Percentiles rank a stretch among this genome's conserved stretches.
phyloP scores from a whole-genome alignment of 30 jellyfish, hydroid and myxozoan genomes.

The Aurelia sp. region DNA sequence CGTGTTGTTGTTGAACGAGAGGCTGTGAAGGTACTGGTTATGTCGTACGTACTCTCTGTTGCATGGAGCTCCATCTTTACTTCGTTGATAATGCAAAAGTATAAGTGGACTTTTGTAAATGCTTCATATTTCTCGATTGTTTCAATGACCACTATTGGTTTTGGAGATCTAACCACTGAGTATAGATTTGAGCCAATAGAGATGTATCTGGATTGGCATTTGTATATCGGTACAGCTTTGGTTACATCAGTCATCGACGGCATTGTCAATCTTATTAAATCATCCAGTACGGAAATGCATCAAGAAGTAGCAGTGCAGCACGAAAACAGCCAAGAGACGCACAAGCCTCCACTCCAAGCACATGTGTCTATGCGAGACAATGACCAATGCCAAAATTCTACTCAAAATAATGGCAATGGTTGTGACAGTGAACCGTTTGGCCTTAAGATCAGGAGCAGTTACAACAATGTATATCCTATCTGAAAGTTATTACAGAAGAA shows the following conservation, averaged over 20 bases:
- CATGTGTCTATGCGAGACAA: too few relatives aligned
- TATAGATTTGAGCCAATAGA: neutral
- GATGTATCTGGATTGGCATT: conserved; percentile 9
- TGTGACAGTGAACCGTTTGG: too few relatives aligned
- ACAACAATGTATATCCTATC: too few relatives aligned
- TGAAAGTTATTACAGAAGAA: too few relatives aligned
- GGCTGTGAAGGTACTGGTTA: conserved; percentile 7
- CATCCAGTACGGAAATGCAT: neutral
- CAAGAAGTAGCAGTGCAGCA: neutral
- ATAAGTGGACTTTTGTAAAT: conserved; percentile 1
- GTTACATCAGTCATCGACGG: conserved; percentile 28
- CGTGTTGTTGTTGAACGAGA: neutral
- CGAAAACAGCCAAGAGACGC: too few relatives aligned
- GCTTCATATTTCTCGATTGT: conserved; percentile 35
- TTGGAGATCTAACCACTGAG: conserved; percentile 34
- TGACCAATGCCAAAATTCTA: too few relatives aligned
- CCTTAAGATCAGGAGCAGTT: too few relatives aligned
- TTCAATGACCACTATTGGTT: conserved; percentile 39
- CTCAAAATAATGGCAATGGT: neutral
- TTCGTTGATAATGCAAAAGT: neutral
- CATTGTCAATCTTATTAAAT: conserved; percentile 2
- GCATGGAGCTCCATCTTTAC: conserved; percentile 8
- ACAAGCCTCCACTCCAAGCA: too few relatives aligned
- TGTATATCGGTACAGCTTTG: conserved; percentile 29
- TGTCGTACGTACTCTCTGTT: conserved; percentile 8